phyloP scores from a whole-genome alignment of 2,113 vertebrate genomes.

The Acanthisitta chloris region DNA sequence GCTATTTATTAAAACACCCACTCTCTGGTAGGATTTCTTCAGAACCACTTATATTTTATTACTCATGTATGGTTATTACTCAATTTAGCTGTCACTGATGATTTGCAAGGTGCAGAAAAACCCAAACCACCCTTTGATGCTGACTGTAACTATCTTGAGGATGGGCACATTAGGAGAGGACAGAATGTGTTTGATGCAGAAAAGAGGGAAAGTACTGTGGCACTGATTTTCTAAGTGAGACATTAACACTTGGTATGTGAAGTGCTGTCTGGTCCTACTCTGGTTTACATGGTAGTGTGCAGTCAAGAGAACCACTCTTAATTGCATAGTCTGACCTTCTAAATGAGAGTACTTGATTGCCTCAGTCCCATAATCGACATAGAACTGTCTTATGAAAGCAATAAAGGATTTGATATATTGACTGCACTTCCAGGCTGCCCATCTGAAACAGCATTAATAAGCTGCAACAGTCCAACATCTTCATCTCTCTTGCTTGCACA shows the following conservation, averaged over 20 bases:
- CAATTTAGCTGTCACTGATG: not conserved
- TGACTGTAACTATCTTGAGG: not conserved
- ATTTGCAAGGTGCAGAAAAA: slow-evolving; percentile 19
- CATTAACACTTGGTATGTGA: not conserved
- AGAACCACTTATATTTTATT: slow-evolving; percentile 47
- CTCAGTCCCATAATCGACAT: not conserved
- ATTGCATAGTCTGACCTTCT: not conserved
- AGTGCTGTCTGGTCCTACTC: not conserved
- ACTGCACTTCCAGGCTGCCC: not conserved
- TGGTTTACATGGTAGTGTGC: not conserved
- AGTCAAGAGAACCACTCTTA: not conserved
- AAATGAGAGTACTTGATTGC: not conserved
- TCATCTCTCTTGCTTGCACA: not conserved
- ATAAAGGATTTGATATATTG: not conserved
- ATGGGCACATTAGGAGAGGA: not conserved
- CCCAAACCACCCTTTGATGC: slow-evolving; percentile 1
- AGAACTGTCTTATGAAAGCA: not conserved
- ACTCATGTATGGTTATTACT: slow-evolving; percentile 32
- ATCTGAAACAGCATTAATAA: not conserved
- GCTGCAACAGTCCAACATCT: not conserved
- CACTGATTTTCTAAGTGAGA: not conserved
- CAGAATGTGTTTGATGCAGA: not conserved
- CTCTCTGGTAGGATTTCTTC: slow-evolving; percentile 50
- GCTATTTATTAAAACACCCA: slow-evolving; percentile 57
- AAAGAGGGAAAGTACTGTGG: not conserved